These are phyloP conservation scores for Pantherophis guttatus DNA, from an alignment of 2,113 vertebrate genomes.

Conservation along the genomic window DNA sequence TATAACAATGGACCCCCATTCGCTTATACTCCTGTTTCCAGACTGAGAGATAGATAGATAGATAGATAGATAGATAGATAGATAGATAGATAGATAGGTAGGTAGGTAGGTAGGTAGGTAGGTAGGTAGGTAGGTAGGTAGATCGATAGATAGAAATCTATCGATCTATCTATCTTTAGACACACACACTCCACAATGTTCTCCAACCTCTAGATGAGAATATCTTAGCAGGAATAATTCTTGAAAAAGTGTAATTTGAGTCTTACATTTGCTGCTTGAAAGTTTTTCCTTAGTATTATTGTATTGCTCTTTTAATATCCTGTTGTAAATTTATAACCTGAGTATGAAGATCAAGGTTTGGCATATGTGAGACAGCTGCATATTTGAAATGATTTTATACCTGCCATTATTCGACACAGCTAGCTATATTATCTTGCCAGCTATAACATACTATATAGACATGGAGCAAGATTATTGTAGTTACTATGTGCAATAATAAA, in stretches of 20 bases:
- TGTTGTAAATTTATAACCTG: background rate
- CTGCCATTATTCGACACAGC: background rate
- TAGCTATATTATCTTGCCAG: background rate
- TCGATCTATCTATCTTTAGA: no score
- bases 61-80: no score
- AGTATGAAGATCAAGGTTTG: background rate
- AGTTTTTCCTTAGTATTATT: background rate
- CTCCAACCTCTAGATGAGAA: background rate
- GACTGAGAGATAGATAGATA: no score
- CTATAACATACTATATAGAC: background rate
- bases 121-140: no score
- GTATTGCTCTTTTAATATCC: background rate
- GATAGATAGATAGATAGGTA: no score
- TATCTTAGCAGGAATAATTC: background rate
- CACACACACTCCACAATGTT: no score
- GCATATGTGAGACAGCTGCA: background rate
- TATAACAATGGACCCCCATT: no score
- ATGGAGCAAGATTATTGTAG: background rate
- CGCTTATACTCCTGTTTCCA: no score
- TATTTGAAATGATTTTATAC: background rate
- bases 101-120: rapidly evolving
- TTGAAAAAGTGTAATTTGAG: background rate
- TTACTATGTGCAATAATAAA: background rate
- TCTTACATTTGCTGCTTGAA: background rate
- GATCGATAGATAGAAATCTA: no score